Evolutionary conservation across 2,797 vertebrate species (phyloP), one percentile per base, ranked within the genome.

Genomic region (Emys orbicularis): DNA sequence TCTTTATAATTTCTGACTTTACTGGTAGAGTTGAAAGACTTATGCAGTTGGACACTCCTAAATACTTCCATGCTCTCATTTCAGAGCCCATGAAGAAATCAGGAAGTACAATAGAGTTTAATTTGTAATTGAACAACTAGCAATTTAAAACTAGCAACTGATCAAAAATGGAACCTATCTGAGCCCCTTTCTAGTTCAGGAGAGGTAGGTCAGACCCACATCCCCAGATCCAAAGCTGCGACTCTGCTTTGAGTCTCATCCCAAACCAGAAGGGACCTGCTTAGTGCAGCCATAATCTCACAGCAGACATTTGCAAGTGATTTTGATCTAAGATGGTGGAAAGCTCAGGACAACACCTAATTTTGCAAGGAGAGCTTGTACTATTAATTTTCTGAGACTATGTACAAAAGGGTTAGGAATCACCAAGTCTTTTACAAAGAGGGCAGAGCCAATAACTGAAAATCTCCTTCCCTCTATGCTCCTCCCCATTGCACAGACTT

Each of bases 111-210:
- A 6, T 31, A 76, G 50, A 44, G 4, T 54, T 54, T 56, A 41
- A 34, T 87, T 76, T 83, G 21, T n/a, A n/a, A 83, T 90, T 41
- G n/a, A 12, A 2, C 12, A 9, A 0, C 1, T 72, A 31, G 79
- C 0, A 0, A 21, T 3, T 16, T 79, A 80, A 93, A 79, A 1
- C 2, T 19, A 41, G 74, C 68, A 3, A 2, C 29, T 5, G 7
- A 3, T 80, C n/a, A 54, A 76, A 94, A 61, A 34, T 12, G 27
- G 7, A 10, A 44, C 8, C 31, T 13, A 11, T 49, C 27, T 1
- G 0, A 25, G 4, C 8, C 15, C 5, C 2, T 3, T 0, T 57
- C 0, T 4, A 0, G 41, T 88, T 74, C 4, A 0, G n/a, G 13
- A 94, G n/a, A 19, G 79, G 34, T 83, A 81, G 19, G 57, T 1